Evolutionary conservation across 35 echinoderm and acorn worm species (phyloP), one percentile per base, ranked within the genome.

Genomic region (Anneissia japonica): DNA sequence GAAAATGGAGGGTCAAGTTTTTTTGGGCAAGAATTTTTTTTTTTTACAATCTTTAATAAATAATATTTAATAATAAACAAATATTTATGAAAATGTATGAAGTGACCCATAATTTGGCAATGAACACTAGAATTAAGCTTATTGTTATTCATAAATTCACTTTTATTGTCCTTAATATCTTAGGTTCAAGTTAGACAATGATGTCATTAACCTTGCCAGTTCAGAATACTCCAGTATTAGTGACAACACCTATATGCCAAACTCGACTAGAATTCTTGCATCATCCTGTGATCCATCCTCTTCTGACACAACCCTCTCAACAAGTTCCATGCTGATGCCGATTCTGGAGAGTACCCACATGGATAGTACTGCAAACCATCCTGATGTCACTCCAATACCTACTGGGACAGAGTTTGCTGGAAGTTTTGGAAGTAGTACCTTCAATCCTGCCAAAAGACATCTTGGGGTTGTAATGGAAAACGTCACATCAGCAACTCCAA

Each of bases 401-500:
- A 23, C 13, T 80, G 23, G 37, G 13, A 26, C 30, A 21, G 75
- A 77, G 19, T 3, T 51, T 46, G 76, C 17, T 7, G 38, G 5
- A 31, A 64, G 37, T 38, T 91, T 91, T 91, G 89, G 89, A 19
- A 35, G n/a, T 39, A 5, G 14, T 29, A 46, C 39, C 14, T 14
- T 79, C 21, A 82, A 85, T 28, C 76, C 43, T 72, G 89, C 93
- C 34, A 94, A 88, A 75, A 78, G 93, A 38, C 89, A 94, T 35
- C 85, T 94, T 19, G 89, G 89, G 13, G 14, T 77, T 19, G 81
- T 84, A 32, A 81, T 94, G 32, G 89, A 91, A 16, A 77, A 80
- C 23, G 74, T 85, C 14, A 38, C 74, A 41, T 33, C 33, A 32
- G 55, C 89, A 30, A 76, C 38, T 35, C 81, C 88, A 23, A 64